phyloP scores from a whole-genome alignment of 1,140 invertebrate genomes.

The Hylaeus anthracinus region DNA sequence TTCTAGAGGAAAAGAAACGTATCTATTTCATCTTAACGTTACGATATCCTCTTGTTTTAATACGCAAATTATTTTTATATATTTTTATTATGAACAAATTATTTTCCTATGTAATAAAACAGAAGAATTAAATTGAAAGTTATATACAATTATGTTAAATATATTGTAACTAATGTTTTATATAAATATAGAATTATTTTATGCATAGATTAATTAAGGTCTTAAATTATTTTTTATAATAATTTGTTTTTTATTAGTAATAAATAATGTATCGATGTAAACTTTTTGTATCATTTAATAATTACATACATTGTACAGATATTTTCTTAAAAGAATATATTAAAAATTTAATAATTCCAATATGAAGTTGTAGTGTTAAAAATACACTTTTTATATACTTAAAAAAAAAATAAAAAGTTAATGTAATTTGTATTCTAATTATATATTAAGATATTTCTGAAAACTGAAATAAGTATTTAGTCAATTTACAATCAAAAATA shows the following conservation, averaged over 20 bases:
- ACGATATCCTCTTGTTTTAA: slow-evolving; percentile 7
- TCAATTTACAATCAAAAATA: background rate
- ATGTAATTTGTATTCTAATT: slow-evolving; percentile 18
- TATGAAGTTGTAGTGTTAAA: background rate
- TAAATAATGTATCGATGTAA: slow-evolving; percentile 15
- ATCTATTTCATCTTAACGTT: slow-evolving; percentile 8
- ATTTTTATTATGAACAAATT: slow-evolving; percentile 23
- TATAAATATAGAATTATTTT: background rate
- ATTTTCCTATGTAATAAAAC: background rate
- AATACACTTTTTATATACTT: slow-evolving; percentile 10
- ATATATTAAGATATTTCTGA: slow-evolving; percentile 2
- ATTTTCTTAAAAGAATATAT: too few relatives aligned
- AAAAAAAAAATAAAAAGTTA: background rate
- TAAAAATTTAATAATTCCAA: too few relatives aligned
- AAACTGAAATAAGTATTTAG: slow-evolving; percentile 14
- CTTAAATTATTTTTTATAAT: slow-evolving; percentile 25
- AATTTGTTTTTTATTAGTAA: slow-evolving; percentile 4
- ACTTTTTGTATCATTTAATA: background rate
- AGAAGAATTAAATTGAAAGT: background rate
- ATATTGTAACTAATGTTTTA: background rate
- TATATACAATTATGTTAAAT: background rate
- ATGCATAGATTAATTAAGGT: background rate
- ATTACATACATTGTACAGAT: background rate
- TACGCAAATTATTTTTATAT: slow-evolving; percentile 16
- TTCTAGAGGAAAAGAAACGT: slow-evolving; percentile 61